phyloP scores from a whole-genome alignment of 2,113 vertebrate species.

The Gambusia holbrooki region DNA sequence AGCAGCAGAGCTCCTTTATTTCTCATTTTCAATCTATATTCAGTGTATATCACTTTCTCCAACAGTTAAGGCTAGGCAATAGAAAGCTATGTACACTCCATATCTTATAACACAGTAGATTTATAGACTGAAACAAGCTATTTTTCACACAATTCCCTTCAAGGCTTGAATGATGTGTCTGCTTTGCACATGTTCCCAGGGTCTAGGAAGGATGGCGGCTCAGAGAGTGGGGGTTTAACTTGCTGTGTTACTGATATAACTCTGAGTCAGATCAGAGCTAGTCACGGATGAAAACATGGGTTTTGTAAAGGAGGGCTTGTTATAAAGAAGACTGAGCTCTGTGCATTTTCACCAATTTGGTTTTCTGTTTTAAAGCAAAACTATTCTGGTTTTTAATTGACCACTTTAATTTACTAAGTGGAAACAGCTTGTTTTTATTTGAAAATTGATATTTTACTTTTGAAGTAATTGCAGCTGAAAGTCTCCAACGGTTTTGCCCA shows the following conservation, averaged over 20 bases:
- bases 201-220: background rate
- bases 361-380: background rate
- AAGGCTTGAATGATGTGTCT: background rate
- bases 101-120: background rate
- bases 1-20: background rate
- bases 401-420: too few species aligned
- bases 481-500: too few species aligned
- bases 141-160: background rate
- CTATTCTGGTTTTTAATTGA: too few species aligned
- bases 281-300: background rate
- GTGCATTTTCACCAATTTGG: background rate
- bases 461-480: too few species aligned
- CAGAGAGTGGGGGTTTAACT: background rate
- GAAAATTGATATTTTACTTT: too few species aligned
- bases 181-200: background rate
- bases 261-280: background rate
- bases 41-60: background rate
- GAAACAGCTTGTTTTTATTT: too few species aligned
- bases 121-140: background rate
- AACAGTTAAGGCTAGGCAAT: background rate
- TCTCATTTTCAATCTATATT: background rate
- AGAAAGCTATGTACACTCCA: background rate
- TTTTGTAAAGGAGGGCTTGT: background rate
- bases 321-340: background rate
- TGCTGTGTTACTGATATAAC: background rate